A percentile compares a stretch with the other conserved stretches of the same genome.
These are phyloP conservation scores for Leptatherina wallacei DNA, from an alignment of 2,797 vertebrate genomes.

Conservation along the genomic window DNA sequence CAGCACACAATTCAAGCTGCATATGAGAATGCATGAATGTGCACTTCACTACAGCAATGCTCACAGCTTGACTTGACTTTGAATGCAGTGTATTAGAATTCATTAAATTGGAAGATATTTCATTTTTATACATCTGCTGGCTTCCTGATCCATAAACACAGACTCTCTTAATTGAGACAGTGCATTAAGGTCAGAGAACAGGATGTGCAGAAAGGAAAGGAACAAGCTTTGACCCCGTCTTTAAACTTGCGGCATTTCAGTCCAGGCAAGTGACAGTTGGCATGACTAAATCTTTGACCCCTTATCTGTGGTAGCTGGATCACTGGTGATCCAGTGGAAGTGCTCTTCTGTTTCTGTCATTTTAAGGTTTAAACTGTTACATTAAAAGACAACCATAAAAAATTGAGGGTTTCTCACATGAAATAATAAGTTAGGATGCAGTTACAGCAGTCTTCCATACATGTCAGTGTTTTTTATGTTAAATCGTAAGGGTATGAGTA, in stretches of 20 bases:
- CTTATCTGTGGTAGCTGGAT: slow-evolving; percentile 21
- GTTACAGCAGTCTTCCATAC: too few species aligned
- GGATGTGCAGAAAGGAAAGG: slow-evolving; percentile 25
- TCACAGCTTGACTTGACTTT: slow-evolving; percentile 50
- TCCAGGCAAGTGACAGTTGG: slow-evolving; percentile 30
- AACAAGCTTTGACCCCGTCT: slow-evolving; percentile 42
- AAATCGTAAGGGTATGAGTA: neutral
- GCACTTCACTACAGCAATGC: slow-evolving; percentile 36
- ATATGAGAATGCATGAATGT: slow-evolving; percentile 44
- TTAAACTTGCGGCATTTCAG: slow-evolving; percentile 39
- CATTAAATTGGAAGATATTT: slow-evolving; percentile 43
- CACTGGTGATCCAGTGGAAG: slow-evolving; percentile 23
- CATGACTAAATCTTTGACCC: slow-evolving; percentile 42
- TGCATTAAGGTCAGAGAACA: slow-evolving; percentile 50
- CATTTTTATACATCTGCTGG: slow-evolving; percentile 40
- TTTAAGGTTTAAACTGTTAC: neutral
- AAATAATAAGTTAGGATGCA: too few species aligned
- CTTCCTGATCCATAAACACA: slow-evolving; percentile 9
- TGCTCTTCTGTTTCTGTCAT: slow-evolving; percentile 2
- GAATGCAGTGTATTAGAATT: slow-evolving; percentile 36
- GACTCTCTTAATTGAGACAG: slow-evolving; percentile 47
- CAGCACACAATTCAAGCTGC: slow-evolving; percentile 45
- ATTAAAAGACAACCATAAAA: neutral
- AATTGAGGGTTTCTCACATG: neutral
- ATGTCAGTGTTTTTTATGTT: neutral